These are phyloP conservation scores for Calliopsis andreniformis DNA, from an alignment of 1,140 invertebrate species.

Conservation along the genomic window DNA sequence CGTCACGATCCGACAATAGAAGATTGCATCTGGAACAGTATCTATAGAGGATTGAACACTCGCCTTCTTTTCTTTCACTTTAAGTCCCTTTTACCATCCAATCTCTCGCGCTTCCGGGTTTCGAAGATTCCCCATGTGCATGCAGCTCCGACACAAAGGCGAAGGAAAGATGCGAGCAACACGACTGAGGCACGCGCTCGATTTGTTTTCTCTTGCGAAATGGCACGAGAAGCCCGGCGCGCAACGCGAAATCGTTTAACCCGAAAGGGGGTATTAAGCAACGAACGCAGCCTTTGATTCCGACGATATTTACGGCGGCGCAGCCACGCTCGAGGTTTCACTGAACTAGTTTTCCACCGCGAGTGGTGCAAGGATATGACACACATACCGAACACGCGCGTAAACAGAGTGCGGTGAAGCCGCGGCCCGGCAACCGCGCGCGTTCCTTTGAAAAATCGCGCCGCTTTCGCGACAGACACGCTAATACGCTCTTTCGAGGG, in stretches of 20 bases:
- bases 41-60: too few relatives aligned
- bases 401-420: constrained; percentile 13
- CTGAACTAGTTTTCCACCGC: constrained; percentile 64
- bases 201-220: constrained; percentile 21
- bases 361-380: constrained; percentile 66
- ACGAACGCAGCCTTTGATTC: constrained; percentile 56
- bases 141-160: not conserved
- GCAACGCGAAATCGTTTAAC: constrained; percentile 17
- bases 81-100: too few relatives aligned
- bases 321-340: constrained; percentile 56
- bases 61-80: too few relatives aligned
- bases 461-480: not conserved
- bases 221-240: constrained; percentile 6
- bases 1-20: too few relatives aligned
- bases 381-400: constrained; percentile 51
- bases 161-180: not conserved
- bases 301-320: constrained; percentile 56
- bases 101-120: not conserved
- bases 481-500: not conserved
- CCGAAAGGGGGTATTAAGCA: constrained; percentile 47
- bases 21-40: too few relatives aligned
- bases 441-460: not conserved
- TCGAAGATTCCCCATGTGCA: not conserved
- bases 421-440: not conserved
- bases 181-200: not conserved